Evolutionary conservation across 2,888 invertebrate genomes (phyloP).

Genomic region (Diarsia brunnea): DNA sequence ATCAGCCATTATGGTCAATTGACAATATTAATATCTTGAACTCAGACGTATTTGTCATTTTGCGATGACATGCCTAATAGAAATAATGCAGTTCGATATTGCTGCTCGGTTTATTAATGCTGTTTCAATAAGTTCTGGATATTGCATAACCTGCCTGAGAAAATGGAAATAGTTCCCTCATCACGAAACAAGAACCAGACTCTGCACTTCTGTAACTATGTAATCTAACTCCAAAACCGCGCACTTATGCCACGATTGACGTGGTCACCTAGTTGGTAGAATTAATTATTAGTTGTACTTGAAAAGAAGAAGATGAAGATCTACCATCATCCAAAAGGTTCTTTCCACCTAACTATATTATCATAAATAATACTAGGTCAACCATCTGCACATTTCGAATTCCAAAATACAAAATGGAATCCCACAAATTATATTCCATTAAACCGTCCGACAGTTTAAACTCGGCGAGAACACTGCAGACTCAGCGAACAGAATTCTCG

Average conservation of each 20-base stretch:
- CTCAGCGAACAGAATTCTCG: slow-evolving; percentile 22
- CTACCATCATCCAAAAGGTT: neutral
- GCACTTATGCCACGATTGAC: too few species aligned
- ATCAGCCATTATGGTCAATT: slow-evolving; percentile 30
- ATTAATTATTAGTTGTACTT: too few species aligned
- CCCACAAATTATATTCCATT: slow-evolving; percentile 4
- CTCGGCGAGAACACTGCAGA: slow-evolving; percentile 2
- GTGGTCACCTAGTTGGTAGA: too few species aligned
- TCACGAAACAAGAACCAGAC: too few species aligned
- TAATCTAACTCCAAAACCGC: too few species aligned
- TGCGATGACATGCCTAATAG: slow-evolving; percentile 8
- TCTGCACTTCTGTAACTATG: too few species aligned
- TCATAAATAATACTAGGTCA: slow-evolving; percentile 18
- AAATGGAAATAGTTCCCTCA: neutral
- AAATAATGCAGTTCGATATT: slow-evolving; percentile 21
- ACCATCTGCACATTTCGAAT: slow-evolving; percentile 4
- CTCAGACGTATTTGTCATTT: slow-evolving; percentile 20
- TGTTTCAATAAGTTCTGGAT: neutral
- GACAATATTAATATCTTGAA: slow-evolving; percentile 19
- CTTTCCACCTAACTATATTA: neutral
- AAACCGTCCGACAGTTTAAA: slow-evolving; percentile 21
- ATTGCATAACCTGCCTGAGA: neutral
- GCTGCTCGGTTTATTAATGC: neutral
- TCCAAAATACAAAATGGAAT: slow-evolving; percentile 36
- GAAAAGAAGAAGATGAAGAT: neutral